These are phyloP conservation scores for Thalassoma bifasciatum DNA, from an alignment of 2,113 vertebrate genomes.

Conservation along the genomic window DNA sequence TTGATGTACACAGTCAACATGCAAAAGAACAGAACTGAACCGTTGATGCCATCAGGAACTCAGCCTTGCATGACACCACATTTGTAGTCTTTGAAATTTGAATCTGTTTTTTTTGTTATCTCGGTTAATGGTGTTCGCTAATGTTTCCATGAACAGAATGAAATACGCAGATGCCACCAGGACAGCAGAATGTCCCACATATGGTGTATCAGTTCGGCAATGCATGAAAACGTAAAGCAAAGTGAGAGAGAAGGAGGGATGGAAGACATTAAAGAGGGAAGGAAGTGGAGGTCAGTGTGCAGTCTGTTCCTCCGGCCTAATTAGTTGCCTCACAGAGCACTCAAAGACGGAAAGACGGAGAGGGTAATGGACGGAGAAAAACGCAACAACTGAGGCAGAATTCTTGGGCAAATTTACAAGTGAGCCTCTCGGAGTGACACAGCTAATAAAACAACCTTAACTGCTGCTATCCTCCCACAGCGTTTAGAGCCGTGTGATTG, in stretches of 20 bases:
- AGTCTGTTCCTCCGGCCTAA: conserved; percentile 55
- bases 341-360: conserved; percentile 3
- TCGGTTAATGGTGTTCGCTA: not conserved
- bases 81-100: not conserved
- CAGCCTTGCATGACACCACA: not conserved
- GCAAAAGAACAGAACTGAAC: too few species aligned
- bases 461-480: conserved; percentile 16
- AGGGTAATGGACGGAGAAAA: not conserved
- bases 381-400: conserved; percentile 11
- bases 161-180: conserved; percentile 32
- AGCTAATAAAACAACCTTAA: conserved; percentile 55
- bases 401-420: conserved; percentile 31
- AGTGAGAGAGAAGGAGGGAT: conserved; percentile 20
- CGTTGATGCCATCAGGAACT: too few species aligned
- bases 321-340: conserved; percentile 42
- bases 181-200: conserved; percentile 35
- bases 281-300: conserved; percentile 28
- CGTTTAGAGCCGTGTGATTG: conserved; percentile 34
- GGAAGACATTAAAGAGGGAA: conserved; percentile 6
- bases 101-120: not conserved
- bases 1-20: too few species aligned
- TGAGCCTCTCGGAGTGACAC: conserved; percentile 22
- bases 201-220: conserved; percentile 26
- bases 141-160: conserved; percentile 15
- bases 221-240: conserved; percentile 35